phyloP scores from a whole-genome alignment of 2,888 invertebrate genomes.

The Zele albiditarsus region DNA sequence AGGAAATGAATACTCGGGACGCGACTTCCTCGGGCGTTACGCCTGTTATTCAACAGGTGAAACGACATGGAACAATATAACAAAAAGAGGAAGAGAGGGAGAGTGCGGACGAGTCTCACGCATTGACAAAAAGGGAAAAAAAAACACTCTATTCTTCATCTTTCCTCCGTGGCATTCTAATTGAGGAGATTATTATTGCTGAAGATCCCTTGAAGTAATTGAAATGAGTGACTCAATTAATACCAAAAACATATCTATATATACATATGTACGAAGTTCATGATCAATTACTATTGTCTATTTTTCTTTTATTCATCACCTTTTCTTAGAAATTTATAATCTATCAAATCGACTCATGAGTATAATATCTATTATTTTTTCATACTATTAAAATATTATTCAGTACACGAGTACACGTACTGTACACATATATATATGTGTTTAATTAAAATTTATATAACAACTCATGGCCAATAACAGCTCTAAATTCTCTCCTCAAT shows the following conservation, averaged over 20 bases:
- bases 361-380: background rate
- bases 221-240: background rate
- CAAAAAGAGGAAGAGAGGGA: constrained; percentile 3
- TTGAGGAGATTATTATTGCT: background rate
- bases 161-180: background rate
- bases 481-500: constrained; percentile 23
- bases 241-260: background rate
- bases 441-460: constrained; percentile 50
- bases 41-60: constrained; percentile 25
- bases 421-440: background rate
- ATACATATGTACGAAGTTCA: background rate
- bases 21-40: constrained; percentile 1
- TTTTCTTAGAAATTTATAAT: background rate
- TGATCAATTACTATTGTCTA: background rate
- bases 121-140: background rate
- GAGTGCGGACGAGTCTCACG: constrained; percentile 12
- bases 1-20: background rate
- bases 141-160: constrained; percentile 1
- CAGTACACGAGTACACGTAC: background rate
- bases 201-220: background rate
- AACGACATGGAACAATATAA: constrained; percentile 20
- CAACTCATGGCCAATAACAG: constrained; percentile 28
- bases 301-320: background rate
- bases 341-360: background rate
- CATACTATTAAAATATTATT: background rate